A percentile compares a stretch with the other conserved stretches of the same genome.
These are phyloP conservation scores for Acanthacorydalis orientalis DNA, from an alignment of 2,888 invertebrate species.

Conservation along the genomic window DNA sequence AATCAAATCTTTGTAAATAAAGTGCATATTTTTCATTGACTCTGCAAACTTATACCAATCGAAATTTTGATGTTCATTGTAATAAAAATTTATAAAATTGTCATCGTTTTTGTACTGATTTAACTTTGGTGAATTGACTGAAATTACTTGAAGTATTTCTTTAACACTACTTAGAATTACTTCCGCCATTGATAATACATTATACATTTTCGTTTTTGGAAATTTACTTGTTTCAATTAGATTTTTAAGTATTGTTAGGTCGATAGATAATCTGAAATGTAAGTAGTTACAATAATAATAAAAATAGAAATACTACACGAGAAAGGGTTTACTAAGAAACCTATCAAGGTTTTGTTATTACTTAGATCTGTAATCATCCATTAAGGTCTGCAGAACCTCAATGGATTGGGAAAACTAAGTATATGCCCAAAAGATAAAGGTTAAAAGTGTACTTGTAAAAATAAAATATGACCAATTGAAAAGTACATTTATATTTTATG, in stretches of 20 bases:
- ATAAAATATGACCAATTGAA: too few relatives aligned
- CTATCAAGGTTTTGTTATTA: too few relatives aligned
- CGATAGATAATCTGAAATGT: neutral
- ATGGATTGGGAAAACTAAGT: too few relatives aligned
- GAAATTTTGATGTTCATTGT: neutral
- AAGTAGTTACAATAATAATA: too few relatives aligned
- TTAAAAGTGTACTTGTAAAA: too few relatives aligned
- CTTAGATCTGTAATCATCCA: too few relatives aligned
- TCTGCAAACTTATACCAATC: neutral
- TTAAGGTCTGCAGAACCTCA: too few relatives aligned
- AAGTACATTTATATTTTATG: too few relatives aligned
- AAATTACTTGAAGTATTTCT: constrained; percentile 1
- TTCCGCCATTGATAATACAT: neutral
- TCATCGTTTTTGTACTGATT: neutral
- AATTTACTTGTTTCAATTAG: neutral
- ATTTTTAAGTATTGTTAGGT: neutral
- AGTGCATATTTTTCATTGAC: neutral
- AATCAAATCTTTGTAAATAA: neutral
- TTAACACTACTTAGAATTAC: neutral
- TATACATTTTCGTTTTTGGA: neutral
- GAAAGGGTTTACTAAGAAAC: too few relatives aligned
- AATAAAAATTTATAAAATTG: neutral
- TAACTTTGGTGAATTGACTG: neutral
- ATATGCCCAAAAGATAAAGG: too few relatives aligned
- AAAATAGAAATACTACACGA: too few relatives aligned